Evolutionary conservation across 2,888 invertebrate genomes (phyloP), one percentile per base, ranked within the genome.

Genomic region (Rambutsinella grinnellia): DNA sequence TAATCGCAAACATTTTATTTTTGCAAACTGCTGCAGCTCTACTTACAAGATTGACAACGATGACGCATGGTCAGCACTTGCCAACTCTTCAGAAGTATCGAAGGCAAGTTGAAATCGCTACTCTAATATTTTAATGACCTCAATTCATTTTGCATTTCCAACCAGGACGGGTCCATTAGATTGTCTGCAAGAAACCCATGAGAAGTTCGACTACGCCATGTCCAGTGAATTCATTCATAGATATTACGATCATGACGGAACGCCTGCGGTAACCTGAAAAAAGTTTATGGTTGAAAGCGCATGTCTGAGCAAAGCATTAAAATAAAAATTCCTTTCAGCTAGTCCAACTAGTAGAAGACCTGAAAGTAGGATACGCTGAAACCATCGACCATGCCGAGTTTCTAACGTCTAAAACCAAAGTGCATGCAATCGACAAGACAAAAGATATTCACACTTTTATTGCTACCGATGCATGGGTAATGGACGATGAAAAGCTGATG

Each of bases 181-280:
- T 49, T 75, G 75, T n/a, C 1, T 75, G 3, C 47, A 44, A 13
- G 75, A 75, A 53, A 62, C 75, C 1, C 68, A 68, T 23, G 75
- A 75, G 57, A 75, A 75, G 47, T 75, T 75, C 26, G 75, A 75
- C 51, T 75, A 67, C 28, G 75, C 68, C 49, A 67, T 75, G 75
- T 62, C 67, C 2, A 36, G 68, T 47, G 75, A 67, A 44, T 75
- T 26, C 27, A 46, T 75, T 28, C n/a, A 56, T 0, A 61, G 56
- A 21, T 68, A 62, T 51, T 75, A 68, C 21, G 57, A 75, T 51
- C 61, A 67, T 51, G 51, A 57, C 3, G 68, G 62, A 57, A 75
- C 75, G 1, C 23, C 46, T 13, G 17, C 19, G 21, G 75, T 62
- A 68, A 61, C 61, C 28, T 53, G 10, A 23, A n/a, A n/a, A n/a